Evolutionary conservation across 64 coral and sea anemone species (phyloP).

Genomic region (Stylophora pistillata): DNA sequence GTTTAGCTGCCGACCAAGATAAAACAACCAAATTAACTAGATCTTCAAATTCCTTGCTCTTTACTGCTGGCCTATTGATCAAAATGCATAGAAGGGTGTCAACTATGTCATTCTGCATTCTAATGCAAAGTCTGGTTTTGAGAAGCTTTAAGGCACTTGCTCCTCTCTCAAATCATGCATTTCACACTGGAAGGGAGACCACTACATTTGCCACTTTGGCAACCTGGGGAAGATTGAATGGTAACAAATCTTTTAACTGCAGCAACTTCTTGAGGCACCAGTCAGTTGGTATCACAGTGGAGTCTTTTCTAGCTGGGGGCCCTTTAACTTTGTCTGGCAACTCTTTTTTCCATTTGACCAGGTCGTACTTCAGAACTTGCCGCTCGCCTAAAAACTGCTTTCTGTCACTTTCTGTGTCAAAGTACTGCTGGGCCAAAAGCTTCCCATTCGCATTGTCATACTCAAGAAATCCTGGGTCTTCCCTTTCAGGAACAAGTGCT

Average conservation of each 20-base stretch:
- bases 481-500: conserved; percentile 34
- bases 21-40: no score
- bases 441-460: neutral
- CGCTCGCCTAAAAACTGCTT: conserved; percentile 41
- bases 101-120: no score
- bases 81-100: no score
- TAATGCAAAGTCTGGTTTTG: no score
- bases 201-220: conserved; percentile 18
- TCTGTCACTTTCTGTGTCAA: conserved; percentile 11
- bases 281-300: conserved; percentile 29
- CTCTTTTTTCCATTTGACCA: conserved; percentile 46
- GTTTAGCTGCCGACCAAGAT: neutral
- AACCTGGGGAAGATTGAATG: conserved; percentile 1
- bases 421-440: conserved; percentile 25
- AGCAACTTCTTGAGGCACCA: conserved; percentile 34
- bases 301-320: neutral
- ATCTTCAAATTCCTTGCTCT: no score
- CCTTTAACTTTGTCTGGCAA: conserved; percentile 38
- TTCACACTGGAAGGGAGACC: neutral
- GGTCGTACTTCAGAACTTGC: conserved; percentile 17
- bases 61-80: no score
- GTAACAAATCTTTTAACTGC: neutral
- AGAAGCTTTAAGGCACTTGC: no score
- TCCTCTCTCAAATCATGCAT: no score
- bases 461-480: conserved; percentile 31